Evolutionary conservation across 2,888 invertebrate genomes (phyloP).

Genomic region (Sthenelais limicola): DNA sequence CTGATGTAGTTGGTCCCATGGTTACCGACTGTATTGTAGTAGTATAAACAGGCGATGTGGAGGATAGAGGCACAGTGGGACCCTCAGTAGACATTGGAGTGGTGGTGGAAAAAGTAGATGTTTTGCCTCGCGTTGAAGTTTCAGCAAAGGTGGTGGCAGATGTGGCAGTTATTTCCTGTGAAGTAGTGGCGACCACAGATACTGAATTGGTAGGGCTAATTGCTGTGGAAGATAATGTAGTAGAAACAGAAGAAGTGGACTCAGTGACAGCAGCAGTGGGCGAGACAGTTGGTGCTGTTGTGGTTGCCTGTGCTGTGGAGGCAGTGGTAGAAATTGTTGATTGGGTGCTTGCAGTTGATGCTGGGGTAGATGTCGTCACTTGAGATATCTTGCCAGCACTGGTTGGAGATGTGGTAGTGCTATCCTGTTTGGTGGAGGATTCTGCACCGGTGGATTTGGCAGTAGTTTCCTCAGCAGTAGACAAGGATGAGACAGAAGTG

Average conservation of each 20-base stretch:
- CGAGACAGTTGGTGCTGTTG: not conserved
- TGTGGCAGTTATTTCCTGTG: not conserved
- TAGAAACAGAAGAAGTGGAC: not conserved
- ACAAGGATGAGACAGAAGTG: too few species aligned
- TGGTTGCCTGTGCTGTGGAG: too few species aligned
- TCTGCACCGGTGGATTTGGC: not conserved
- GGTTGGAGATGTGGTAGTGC: too few species aligned
- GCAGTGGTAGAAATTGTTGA: too few species aligned
- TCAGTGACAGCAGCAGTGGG: not conserved
- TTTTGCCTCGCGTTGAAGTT: not conserved
- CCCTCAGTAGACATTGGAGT: not conserved
- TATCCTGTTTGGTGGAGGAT: constrained; percentile 4
- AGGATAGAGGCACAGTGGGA: not conserved
- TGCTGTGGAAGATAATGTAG: not conserved
- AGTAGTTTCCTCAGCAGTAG: not conserved
- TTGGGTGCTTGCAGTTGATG: too few species aligned
- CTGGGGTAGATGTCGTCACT: too few species aligned
- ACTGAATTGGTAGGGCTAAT: not conserved
- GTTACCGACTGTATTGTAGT: not conserved
- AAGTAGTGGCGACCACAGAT: not conserved
- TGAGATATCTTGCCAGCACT: constrained; percentile 2
- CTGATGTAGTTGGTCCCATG: not conserved
- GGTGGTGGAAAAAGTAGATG: not conserved
- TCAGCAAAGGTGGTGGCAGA: not conserved
- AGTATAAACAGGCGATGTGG: not conserved